A percentile compares a stretch with the other conserved stretches of the same genome.
Conservation (phyloP, 2,888 invertebrate species). For the Hirtodrosophila histrioides region DNA sequence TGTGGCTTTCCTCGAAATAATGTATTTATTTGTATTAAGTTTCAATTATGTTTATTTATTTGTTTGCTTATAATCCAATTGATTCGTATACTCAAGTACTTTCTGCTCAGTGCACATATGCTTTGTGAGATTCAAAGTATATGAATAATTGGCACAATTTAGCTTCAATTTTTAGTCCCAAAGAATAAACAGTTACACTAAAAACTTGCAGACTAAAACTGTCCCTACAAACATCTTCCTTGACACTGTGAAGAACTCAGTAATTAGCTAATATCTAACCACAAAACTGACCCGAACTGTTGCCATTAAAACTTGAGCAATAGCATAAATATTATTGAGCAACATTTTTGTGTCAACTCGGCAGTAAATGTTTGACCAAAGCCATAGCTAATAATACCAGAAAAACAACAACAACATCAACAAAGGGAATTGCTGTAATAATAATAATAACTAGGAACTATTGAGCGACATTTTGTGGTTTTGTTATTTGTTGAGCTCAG, state of each 20-base stretch:
- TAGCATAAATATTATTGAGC: constrained; percentile 45
- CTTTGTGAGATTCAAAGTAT: too few species aligned
- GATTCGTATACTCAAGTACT: too few species aligned
- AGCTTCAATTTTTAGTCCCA: too few species aligned
- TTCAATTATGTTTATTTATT: too few species aligned
- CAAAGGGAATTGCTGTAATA: constrained; percentile 23
- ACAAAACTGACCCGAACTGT: constrained; percentile 29
- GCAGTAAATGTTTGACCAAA: constrained; percentile 60
- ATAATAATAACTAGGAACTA: constrained; percentile 40
- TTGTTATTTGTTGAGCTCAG: constrained; percentile 47
- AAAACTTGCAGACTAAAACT: background rate
- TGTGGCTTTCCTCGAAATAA: too few species aligned
- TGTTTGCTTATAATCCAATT: too few species aligned
- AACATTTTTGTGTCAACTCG: constrained; percentile 63
- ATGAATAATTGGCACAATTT: too few species aligned
- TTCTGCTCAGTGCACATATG: too few species aligned
- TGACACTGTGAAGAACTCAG: background rate
- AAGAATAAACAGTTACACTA: too few species aligned
- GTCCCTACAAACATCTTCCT: background rate
- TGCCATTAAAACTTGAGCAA: constrained; percentile 50
- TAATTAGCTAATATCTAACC: constrained; percentile 46
- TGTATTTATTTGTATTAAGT: too few species aligned
- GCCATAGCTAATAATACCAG: constrained; percentile 31
- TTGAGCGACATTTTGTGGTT: constrained; percentile 39
- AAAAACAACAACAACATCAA: constrained; percentile 26